These are phyloP conservation scores for Danio aesculapii DNA, from an alignment of 2,797 vertebrate genomes.

Conservation along the genomic window DNA sequence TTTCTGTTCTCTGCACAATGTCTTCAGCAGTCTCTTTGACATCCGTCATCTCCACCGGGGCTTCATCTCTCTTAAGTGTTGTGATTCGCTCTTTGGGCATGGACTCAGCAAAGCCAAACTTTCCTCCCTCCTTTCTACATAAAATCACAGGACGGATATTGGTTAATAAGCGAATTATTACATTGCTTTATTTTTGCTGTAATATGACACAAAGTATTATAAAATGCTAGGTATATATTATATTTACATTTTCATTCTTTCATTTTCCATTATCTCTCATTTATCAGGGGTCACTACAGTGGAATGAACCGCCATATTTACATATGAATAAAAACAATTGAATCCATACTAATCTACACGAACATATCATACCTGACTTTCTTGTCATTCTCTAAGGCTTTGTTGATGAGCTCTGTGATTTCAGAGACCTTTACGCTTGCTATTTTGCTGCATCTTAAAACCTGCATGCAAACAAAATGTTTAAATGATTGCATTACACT, in stretches of 20 bases:
- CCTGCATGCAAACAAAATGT: constrained; percentile 72
- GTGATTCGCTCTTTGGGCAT: constrained; percentile 90
- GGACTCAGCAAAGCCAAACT: constrained; percentile 94
- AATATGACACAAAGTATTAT: not conserved
- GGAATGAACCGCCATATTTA: no score
- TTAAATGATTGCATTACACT: not conserved
- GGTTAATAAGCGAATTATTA: not conserved
- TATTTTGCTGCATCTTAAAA: constrained; percentile 96
- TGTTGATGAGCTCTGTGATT: constrained; percentile 92
- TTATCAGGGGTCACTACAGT: no score
- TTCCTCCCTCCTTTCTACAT: constrained; percentile 91
- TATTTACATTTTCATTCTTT: no score
- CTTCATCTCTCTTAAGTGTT: constrained; percentile 85
- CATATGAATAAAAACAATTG: no score
- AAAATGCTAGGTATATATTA: not conserved
- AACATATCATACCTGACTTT: constrained; percentile 83
- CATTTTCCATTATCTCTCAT: no score
- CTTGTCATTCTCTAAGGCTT: constrained; percentile 91
- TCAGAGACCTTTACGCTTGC: constrained; percentile 95
- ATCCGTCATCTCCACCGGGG: constrained; percentile 80
- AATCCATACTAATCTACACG: not conserved
- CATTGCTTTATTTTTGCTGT: not conserved
- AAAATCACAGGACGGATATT: not conserved
- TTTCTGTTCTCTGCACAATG: constrained; percentile 82
- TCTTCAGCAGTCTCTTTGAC: constrained; percentile 81